Evolutionary conservation across 1,140 invertebrate genomes (phyloP).

Genomic region (Linepithema humile): DNA sequence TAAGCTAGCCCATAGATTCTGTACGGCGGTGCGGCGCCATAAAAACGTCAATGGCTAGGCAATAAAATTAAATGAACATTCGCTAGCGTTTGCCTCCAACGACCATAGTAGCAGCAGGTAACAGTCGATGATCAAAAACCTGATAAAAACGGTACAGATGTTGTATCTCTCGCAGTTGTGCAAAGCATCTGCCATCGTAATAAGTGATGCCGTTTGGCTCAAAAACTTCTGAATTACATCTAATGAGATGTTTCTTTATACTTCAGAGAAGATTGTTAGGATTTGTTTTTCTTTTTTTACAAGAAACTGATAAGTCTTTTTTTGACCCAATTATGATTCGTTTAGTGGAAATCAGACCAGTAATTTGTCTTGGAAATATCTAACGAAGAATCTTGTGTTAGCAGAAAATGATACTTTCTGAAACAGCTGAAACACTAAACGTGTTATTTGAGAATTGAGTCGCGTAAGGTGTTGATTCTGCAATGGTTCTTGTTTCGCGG

Average conservation of each 20-base stretch:
- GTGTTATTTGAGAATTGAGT: constrained; percentile 22
- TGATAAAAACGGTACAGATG: constrained; percentile 59
- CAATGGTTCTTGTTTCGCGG: not conserved
- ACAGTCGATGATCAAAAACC: constrained; percentile 62
- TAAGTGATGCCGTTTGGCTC: constrained; percentile 31
- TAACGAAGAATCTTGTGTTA: not conserved
- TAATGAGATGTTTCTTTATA: constrained; percentile 52
- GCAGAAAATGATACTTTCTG: constrained; percentile 37
- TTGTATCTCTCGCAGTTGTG: constrained; percentile 53
- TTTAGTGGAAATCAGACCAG: constrained; percentile 7
- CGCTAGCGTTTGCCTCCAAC: constrained; percentile 19
- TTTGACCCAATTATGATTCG: constrained; percentile 17
- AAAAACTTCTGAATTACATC: constrained; percentile 35
- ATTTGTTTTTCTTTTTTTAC: constrained; percentile 16
- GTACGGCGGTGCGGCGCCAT: not conserved
- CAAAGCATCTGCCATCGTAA: constrained; percentile 59
- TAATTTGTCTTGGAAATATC: not conserved
- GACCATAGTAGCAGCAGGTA: constrained; percentile 46
- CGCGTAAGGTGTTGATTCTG: constrained; percentile 1
- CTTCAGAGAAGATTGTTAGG: constrained; percentile 30
- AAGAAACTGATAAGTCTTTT: not conserved
- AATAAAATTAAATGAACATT: constrained; percentile 64
- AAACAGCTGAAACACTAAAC: not conserved
- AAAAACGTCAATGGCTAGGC: constrained; percentile 62
- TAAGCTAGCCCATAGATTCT: constrained; percentile 26